A percentile compares a stretch with the other conserved stretches of the same genome.
phyloP scores from a whole-genome alignment of 2,888 invertebrate species.

The Sicus ferrugineus region DNA sequence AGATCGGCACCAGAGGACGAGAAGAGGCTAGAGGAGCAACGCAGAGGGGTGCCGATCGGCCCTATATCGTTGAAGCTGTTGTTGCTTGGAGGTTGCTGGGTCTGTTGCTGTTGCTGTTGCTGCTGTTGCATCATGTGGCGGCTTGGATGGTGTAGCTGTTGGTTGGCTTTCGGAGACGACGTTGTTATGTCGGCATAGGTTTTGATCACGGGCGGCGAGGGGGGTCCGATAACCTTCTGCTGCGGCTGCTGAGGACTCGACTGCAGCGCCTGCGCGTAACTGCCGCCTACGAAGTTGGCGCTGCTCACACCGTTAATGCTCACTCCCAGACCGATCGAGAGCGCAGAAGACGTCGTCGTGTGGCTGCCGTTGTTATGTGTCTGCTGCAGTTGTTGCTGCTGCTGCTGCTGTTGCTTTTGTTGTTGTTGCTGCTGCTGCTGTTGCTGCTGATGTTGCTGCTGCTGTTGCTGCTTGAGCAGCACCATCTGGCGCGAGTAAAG shows the following conservation, averaged over 20 bases:
- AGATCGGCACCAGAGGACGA: slow-evolving; percentile 38
- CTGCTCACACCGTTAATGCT: slow-evolving; percentile 13
- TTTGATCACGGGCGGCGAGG: slow-evolving; percentile 37
- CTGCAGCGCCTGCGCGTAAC: slow-evolving; percentile 41
- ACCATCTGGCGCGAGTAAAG: slow-evolving; percentile 73
- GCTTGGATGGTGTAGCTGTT: slow-evolving; percentile 43
- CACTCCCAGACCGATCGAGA: slow-evolving; percentile 7
- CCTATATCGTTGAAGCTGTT: slow-evolving; percentile 35
- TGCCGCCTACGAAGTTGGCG: slow-evolving; percentile 35
- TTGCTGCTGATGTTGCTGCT: slow-evolving; percentile 59
- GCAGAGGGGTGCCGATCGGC: slow-evolving; percentile 40
- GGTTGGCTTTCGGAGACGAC: slow-evolving; percentile 46
- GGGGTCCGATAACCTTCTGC: slow-evolving; percentile 21
- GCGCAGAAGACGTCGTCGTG: neutral
- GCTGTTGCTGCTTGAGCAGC: slow-evolving; percentile 61
- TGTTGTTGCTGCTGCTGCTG: slow-evolving; percentile 51
- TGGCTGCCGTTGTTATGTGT: slow-evolving; percentile 36
- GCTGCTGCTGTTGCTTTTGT: slow-evolving; percentile 46
- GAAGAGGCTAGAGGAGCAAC: slow-evolving; percentile 39
- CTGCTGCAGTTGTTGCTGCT: slow-evolving; percentile 43
- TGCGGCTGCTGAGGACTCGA: slow-evolving; percentile 33
- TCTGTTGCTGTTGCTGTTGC: slow-evolving; percentile 34
- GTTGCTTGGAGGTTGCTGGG: slow-evolving; percentile 19
- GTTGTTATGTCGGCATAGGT: slow-evolving; percentile 57
- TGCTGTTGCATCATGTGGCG: slow-evolving; percentile 32